Conservation (phyloP, 2,113 vertebrate species). For the Bambusicola thoracicus region DNA sequence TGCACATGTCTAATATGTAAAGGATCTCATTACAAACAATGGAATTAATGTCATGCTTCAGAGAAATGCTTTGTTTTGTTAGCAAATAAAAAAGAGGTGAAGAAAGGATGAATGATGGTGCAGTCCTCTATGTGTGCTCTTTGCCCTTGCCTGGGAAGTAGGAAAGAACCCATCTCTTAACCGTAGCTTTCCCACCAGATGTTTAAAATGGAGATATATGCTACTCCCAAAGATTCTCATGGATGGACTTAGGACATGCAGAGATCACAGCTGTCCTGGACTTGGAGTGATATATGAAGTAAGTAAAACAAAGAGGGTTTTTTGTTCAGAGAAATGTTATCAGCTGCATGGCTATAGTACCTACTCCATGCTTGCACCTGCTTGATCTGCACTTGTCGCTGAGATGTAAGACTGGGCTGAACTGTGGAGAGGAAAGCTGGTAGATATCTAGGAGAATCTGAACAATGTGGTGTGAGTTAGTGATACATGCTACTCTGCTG, state of each 20-base stretch:
- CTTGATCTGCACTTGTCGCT: neutral
- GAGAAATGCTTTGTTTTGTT: neutral
- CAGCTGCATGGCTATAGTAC: fast-evolving
- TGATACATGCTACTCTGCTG: fast-evolving
- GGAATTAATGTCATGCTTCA: neutral
- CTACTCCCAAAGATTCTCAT: neutral
- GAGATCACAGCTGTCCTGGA: neutral
- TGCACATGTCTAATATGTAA: neutral
- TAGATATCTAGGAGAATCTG: neutral
- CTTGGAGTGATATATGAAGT: neutral
- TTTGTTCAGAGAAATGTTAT: neutral
- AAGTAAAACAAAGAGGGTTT: neutral
- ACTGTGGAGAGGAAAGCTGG: neutral
- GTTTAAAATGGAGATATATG: neutral
- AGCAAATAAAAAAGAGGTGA: neutral
- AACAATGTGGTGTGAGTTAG: neutral
- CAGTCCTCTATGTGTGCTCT: neutral
- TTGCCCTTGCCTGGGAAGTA: neutral
- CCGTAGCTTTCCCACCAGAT: neutral
- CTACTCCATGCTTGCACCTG: neutral
- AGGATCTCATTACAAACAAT: neutral
- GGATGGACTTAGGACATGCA: neutral
- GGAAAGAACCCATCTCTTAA: neutral
- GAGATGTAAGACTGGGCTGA: neutral
- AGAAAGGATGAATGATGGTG: neutral